These are phyloP conservation scores for Gandaritis pyraliata DNA, from an alignment of 2,888 invertebrate genomes.

Conservation along the genomic window DNA sequence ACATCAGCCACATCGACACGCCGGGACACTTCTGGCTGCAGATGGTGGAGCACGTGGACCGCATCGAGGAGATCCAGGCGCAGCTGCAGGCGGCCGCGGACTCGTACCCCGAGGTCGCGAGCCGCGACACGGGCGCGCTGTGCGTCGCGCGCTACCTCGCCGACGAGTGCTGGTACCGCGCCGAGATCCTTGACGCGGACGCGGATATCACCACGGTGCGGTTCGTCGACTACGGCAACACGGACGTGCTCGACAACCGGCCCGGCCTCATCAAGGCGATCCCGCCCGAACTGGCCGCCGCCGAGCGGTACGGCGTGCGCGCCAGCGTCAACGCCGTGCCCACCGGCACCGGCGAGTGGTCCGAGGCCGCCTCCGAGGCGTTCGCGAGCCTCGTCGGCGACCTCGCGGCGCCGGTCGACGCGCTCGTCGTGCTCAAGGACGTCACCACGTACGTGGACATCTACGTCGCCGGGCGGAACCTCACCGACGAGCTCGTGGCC, in stretches of 20 bases:
- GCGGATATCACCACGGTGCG: slow-evolving; percentile 90
- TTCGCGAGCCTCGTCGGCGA: slow-evolving; percentile 81
- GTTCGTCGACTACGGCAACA: slow-evolving; percentile 92
- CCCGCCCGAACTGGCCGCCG: slow-evolving; percentile 82
- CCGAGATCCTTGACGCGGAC: slow-evolving; percentile 92
- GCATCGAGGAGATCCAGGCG: slow-evolving; percentile 85
- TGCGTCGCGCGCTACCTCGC: slow-evolving; percentile 92
- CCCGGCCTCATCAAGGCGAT: slow-evolving; percentile 85
- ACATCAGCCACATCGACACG: slow-evolving; percentile 89
- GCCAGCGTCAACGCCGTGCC: slow-evolving; percentile 88
- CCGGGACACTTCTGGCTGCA: slow-evolving; percentile 92
- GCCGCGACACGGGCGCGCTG: slow-evolving; percentile 84
- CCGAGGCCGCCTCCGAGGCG: slow-evolving; percentile 85
- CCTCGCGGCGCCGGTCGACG: slow-evolving; percentile 76
- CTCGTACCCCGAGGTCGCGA: slow-evolving; percentile 81
- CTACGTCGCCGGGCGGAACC: slow-evolving; percentile 83
- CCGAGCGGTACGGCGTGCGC: slow-evolving; percentile 85
- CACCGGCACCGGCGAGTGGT: slow-evolving; percentile 86
- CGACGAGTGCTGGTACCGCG: slow-evolving; percentile 96
- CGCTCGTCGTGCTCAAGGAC: slow-evolving; percentile 84
- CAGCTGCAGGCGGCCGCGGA: slow-evolving; percentile 85
- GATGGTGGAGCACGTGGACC: slow-evolving; percentile 81
- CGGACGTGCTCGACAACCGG: slow-evolving; percentile 88
- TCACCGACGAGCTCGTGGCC: slow-evolving; percentile 85
- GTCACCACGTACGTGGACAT: slow-evolving; percentile 87